Conservation (phyloP, 2,113 vertebrate species). For the Panthera uncia region DNA sequence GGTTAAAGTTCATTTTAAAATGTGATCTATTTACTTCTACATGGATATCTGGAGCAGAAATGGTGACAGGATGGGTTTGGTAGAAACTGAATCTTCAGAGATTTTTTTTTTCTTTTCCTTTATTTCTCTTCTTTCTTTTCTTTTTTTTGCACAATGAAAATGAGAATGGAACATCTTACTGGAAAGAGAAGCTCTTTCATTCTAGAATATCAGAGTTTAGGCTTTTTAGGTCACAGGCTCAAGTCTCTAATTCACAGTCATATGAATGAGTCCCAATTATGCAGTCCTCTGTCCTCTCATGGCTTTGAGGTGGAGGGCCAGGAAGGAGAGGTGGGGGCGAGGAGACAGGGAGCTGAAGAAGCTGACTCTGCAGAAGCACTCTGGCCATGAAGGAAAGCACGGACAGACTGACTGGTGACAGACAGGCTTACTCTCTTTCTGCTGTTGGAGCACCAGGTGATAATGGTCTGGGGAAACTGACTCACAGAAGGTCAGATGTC, state of each 20-base stretch:
- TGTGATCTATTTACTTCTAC: conserved; percentile 68
- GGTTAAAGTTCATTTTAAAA: conserved; percentile 81
- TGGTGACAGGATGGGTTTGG: neutral
- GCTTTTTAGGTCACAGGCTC: neutral
- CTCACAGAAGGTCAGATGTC: neutral
- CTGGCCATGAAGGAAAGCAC: neutral
- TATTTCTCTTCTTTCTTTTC: neutral
- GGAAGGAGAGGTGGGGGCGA: neutral
- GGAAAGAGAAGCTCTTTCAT: neutral
- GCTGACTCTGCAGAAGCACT: neutral
- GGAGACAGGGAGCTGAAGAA: neutral
- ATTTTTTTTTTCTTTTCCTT: neutral
- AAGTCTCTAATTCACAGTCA: neutral
- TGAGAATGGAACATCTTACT: neutral
- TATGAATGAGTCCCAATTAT: fast-evolving
- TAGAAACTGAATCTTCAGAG: neutral
- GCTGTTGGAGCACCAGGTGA: neutral
- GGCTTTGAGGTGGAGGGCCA: neutral
- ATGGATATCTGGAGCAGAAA: conserved; percentile 74
- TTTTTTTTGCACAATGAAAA: conserved; percentile 12
- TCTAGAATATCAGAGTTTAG: neutral
- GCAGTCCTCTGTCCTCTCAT: neutral
- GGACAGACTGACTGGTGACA: neutral
- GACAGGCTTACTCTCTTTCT: neutral
- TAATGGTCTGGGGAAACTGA: too few relatives aligned